These are phyloP conservation scores for Drosophila burlai DNA, from an alignment of 1,140 invertebrate species.

Conservation along the genomic window DNA sequence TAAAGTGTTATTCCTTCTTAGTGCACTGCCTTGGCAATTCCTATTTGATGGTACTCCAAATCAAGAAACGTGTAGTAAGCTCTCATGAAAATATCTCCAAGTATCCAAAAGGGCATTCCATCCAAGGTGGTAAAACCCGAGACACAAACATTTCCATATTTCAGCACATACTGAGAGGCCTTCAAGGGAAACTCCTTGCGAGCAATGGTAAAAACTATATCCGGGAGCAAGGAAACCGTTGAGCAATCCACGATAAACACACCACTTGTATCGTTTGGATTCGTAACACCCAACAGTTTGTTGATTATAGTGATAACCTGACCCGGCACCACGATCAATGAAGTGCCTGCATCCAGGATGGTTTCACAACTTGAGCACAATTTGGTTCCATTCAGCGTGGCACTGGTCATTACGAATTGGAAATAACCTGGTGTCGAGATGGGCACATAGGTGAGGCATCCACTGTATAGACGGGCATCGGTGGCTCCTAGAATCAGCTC, in stretches of 20 bases:
- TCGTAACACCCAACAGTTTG: constrained; percentile 87
- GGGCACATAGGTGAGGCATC: constrained; percentile 95
- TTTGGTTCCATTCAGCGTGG: constrained; percentile 85
- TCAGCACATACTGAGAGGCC: constrained; percentile 82
- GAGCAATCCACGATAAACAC: constrained; percentile 88
- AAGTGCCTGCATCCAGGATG: constrained; percentile 99
- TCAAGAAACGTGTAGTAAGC: constrained; percentile 50
- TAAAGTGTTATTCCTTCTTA: neutral
- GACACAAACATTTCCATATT: constrained; percentile 51
- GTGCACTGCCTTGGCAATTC: constrained; percentile 41
- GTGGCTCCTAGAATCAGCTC: constrained; percentile 97
- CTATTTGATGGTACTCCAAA: constrained; percentile 44
- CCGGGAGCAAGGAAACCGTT: constrained; percentile 40
- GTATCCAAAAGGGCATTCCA: constrained; percentile 59
- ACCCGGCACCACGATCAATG: constrained; percentile 95
- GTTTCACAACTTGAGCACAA: constrained; percentile 91
- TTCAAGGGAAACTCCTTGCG: constrained; percentile 47
- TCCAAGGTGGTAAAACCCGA: constrained; percentile 86
- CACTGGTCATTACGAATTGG: constrained; percentile 96
- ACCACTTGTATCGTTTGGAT: constrained; percentile 87
- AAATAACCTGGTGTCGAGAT: constrained; percentile 96
- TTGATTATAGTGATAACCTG: constrained; percentile 92
- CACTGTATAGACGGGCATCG: constrained; percentile 94
- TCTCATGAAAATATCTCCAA: constrained; percentile 55
- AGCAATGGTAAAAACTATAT: constrained; percentile 56